phyloP scores from a whole-genome alignment of 2,888 invertebrate genomes.

The Apomyelois bistriatella region DNA sequence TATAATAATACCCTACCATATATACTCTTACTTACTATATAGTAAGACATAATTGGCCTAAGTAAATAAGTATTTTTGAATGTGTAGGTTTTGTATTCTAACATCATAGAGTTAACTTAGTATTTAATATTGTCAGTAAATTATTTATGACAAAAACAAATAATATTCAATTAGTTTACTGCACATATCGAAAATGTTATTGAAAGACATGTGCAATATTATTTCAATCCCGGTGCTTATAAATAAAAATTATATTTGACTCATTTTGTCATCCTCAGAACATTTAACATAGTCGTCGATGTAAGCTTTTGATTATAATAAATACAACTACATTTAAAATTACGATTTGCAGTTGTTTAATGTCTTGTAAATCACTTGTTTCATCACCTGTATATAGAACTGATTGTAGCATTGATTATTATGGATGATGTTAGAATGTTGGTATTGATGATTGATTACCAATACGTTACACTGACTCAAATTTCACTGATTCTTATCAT shows the following conservation, averaged over 20 bases:
- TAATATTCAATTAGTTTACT: constrained; percentile 45
- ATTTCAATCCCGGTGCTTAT: constrained; percentile 57
- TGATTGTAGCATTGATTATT: constrained; percentile 43
- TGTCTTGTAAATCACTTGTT: constrained; percentile 37
- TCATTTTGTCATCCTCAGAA: constrained; percentile 57
- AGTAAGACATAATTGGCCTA: constrained; percentile 68
- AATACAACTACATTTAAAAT: constrained; percentile 23
- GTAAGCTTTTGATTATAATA: constrained; percentile 40
- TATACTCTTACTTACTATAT: constrained; percentile 48
- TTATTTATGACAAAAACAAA: constrained; percentile 31
- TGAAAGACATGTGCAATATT: constrained; percentile 54
- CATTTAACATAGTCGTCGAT: constrained; percentile 53
- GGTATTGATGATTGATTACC: constrained; percentile 36
- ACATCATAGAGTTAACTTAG: constrained; percentile 46
- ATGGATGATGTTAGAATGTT: constrained; percentile 58
- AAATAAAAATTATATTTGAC: not conserved
- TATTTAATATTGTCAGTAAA: constrained; percentile 36
- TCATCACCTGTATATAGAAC: constrained; percentile 55
- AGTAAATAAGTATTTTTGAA: constrained; percentile 66
- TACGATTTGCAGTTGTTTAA: constrained; percentile 28
- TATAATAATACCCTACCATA: constrained; percentile 39
- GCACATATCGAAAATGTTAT: constrained; percentile 34
- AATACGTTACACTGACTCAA: constrained; percentile 35
- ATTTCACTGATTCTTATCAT: constrained; percentile 51
- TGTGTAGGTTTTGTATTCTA: constrained; percentile 65